Evolutionary conservation across 2,113 vertebrate genomes (phyloP), one percentile per base, ranked within the genome.

Genomic region (Peromyscus californicus): DNA sequence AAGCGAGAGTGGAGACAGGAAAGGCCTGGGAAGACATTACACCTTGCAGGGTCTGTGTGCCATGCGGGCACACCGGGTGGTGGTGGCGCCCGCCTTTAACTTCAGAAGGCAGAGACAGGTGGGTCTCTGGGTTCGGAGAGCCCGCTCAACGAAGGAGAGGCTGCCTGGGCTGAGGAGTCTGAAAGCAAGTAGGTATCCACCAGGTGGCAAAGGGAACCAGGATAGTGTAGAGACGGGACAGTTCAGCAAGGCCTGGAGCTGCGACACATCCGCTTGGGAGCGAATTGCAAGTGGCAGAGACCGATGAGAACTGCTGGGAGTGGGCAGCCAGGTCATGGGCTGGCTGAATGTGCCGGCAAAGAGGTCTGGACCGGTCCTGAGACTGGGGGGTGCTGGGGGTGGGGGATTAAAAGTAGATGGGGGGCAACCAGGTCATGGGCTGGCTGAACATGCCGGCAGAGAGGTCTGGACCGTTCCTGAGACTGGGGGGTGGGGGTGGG

Each of bases 191-290:
- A 91, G 86, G 84, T 36, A 0, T 78, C 91, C 22, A 33, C 59
- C 54, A 78, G 39, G 51, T 96, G 72, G 76, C 93, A 80, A 96
- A 85, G 70, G 45, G 79, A 76, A 24, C 48, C 90, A 85, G 75
- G 72, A 51, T 12, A 31, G 84, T 90, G 48, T 86, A 48, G 75
- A 61, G 76, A 51, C 36, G 70, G 45, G 86, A 13, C 79, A 70
- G 48, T 63, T 85, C 69, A 61, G 91, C 15, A 5, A 36, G 65
- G 80, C 75, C 67, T 67, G 65, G 76, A 93, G 72, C 65, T 3
- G 4, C 36, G 24, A 54, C 39, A 36, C 0, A 5, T 92, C 31
- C 48, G 31, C 65, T 90, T 42, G 5, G 61, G 94, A 75, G 22
- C 9, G 2, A 80, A 15, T 67, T 67, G 29, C 22, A 74, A 45